Evolutionary conservation across 2,113 vertebrate species (phyloP).

Genomic region (Myocastor coypus): DNA sequence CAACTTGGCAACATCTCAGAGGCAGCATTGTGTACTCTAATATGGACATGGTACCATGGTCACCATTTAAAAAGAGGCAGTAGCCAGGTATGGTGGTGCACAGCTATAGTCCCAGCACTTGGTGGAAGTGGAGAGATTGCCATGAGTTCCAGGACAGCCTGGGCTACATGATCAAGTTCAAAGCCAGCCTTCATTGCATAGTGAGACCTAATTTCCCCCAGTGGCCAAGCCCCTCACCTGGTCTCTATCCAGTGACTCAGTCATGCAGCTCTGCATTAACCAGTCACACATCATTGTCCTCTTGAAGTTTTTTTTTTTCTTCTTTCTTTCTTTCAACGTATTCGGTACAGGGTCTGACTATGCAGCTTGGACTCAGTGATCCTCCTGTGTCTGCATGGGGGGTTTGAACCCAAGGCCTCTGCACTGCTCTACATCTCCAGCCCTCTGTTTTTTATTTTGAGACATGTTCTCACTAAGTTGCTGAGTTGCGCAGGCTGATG

Average conservation of each 20-base stretch:
- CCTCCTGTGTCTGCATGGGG: too few species aligned
- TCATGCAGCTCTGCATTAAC: neutral
- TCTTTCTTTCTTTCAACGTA: too few species aligned
- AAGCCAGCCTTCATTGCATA: neutral
- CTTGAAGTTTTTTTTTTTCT: neutral
- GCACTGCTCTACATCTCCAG: neutral
- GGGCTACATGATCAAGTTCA: too few species aligned
- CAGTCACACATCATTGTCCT: accelerated
- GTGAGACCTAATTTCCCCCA: neutral
- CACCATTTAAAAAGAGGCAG: neutral
- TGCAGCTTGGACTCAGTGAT: too few species aligned
- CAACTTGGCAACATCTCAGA: neutral
- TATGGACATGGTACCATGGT: accelerated
- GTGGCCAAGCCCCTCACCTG: neutral
- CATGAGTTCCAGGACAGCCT: neutral
- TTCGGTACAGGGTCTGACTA: too few species aligned
- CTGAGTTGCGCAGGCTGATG: neutral
- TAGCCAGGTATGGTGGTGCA: neutral
- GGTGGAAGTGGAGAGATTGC: neutral
- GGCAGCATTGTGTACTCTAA: neutral
- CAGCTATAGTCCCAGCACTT: neutral
- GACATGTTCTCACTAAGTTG: neutral
- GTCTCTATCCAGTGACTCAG: neutral
- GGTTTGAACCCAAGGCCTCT: neutral
- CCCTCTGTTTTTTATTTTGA: neutral